Evolutionary conservation across 2,113 vertebrate genomes (phyloP).

Genomic region (Nothocercus julius): DNA sequence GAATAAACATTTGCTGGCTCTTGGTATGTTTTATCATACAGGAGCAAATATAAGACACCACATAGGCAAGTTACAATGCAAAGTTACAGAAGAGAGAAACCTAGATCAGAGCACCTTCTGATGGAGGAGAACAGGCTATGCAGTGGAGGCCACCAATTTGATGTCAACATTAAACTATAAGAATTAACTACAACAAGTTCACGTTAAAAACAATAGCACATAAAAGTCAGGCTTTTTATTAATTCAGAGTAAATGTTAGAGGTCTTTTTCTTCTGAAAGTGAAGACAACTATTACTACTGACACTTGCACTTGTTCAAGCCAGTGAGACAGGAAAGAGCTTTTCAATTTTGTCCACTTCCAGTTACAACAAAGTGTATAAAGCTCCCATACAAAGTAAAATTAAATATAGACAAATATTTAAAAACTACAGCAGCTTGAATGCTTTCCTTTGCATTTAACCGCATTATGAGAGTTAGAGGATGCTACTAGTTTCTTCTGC

Average conservation of each 20-base stretch:
- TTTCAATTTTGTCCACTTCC: not conserved
- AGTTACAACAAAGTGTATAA: not conserved
- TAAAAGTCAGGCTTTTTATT: not conserved
- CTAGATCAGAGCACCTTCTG: not conserved
- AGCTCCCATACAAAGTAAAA: not conserved
- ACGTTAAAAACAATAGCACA: not conserved
- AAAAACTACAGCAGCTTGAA: not conserved
- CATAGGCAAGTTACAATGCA: not conserved
- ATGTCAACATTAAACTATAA: not conserved
- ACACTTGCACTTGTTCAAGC: fast-evolving
- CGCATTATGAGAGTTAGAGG: not conserved
- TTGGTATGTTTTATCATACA: not conserved
- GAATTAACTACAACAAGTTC: not conserved
- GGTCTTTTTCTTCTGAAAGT: not conserved
- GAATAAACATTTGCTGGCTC: not conserved
- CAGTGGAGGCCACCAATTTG: not conserved
- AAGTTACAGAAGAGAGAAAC: not conserved
- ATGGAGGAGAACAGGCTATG: not conserved
- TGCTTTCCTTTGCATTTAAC: not conserved
- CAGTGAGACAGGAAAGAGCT: not conserved
- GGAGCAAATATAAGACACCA: not conserved
- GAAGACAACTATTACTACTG: not conserved
- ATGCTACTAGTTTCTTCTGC: not conserved
- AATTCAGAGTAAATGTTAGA: not conserved
- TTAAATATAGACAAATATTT: not conserved